These are phyloP conservation scores for Hirudinaria manillensis DNA, from an alignment of 2,888 invertebrate genomes.

Conservation along the genomic window DNA sequence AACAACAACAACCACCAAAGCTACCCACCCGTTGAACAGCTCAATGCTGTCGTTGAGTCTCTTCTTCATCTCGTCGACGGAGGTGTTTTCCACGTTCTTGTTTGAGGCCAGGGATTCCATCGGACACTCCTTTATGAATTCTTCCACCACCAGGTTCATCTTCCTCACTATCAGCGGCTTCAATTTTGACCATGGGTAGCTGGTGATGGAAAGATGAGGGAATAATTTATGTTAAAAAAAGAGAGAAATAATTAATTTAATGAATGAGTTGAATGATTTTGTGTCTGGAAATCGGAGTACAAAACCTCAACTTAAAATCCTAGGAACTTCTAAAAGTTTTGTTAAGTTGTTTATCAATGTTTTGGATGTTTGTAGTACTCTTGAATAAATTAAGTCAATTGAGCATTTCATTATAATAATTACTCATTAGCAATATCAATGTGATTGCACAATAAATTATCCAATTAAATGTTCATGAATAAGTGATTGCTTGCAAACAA, in stretches of 20 bases:
- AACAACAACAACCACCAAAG: neutral
- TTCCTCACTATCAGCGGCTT: slow-evolving; percentile 77
- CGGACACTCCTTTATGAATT: slow-evolving; percentile 72
- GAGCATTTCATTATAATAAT: no score
- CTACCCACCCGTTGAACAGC: slow-evolving; percentile 50
- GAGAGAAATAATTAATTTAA: no score
- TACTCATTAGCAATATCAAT: no score
- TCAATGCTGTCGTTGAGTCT: slow-evolving; percentile 50
- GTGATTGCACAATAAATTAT: no score
- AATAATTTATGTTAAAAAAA: neutral
- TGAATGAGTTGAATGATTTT: no score
- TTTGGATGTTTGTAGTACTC: no score
- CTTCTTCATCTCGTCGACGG: slow-evolving; percentile 74
- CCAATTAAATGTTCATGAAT: no score
- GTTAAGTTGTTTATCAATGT: neutral
- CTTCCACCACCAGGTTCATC: slow-evolving; percentile 75
- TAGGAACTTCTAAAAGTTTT: neutral
- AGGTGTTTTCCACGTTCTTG: slow-evolving; percentile 83
- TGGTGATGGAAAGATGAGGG: slow-evolving; percentile 19
- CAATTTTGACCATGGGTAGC: slow-evolving; percentile 39
- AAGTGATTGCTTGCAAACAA: no score
- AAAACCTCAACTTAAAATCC: no score
- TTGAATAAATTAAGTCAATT: no score
- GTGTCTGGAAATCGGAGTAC: no score
- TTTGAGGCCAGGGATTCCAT: slow-evolving; percentile 72